Conservation (phyloP, 2,113 vertebrate species). For the Budorcas taxicolor region DNA sequence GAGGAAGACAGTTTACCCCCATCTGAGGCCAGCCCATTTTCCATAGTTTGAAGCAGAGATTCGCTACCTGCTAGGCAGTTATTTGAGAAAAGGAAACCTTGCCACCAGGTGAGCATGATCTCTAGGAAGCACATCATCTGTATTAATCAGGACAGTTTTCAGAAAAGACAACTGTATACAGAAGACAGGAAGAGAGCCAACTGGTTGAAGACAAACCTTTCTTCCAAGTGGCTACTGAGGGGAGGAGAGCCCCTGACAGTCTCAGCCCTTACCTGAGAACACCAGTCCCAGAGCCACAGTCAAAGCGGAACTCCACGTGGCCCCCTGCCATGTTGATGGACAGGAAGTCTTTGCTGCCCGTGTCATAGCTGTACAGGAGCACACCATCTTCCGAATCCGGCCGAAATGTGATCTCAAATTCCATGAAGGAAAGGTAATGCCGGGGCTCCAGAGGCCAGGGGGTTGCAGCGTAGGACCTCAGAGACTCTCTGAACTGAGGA, state of each 20-base stretch:
- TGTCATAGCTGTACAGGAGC: slow-evolving; percentile 94
- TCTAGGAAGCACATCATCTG: background rate
- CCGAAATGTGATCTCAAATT: slow-evolving; percentile 92
- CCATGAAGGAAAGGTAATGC: slow-evolving; percentile 94
- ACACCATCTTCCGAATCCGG: slow-evolving; percentile 85
- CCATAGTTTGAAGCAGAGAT: background rate
- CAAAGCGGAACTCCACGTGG: slow-evolving; percentile 93
- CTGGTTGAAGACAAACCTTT: background rate
- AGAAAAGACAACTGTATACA: background rate
- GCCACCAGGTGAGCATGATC: background rate
- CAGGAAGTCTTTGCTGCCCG: slow-evolving; percentile 90
- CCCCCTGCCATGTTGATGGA: slow-evolving; percentile 86
- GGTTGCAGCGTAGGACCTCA: slow-evolving; percentile 87
- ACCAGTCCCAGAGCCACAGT: slow-evolving; percentile 94
- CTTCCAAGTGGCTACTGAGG: background rate
- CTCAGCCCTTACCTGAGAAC: slow-evolving; percentile 85
- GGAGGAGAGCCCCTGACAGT: background rate
- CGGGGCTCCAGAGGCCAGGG: slow-evolving; percentile 91
- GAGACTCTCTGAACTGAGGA: slow-evolving; percentile 90
- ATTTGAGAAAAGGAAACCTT: background rate
- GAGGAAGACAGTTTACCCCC: background rate
- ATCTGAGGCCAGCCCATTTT: background rate
- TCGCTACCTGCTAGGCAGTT: background rate
- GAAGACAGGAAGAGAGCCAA: background rate
- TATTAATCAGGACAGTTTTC: background rate